phyloP scores from a whole-genome alignment of 2,888 invertebrate genomes.

The Spodoptera exigua region DNA sequence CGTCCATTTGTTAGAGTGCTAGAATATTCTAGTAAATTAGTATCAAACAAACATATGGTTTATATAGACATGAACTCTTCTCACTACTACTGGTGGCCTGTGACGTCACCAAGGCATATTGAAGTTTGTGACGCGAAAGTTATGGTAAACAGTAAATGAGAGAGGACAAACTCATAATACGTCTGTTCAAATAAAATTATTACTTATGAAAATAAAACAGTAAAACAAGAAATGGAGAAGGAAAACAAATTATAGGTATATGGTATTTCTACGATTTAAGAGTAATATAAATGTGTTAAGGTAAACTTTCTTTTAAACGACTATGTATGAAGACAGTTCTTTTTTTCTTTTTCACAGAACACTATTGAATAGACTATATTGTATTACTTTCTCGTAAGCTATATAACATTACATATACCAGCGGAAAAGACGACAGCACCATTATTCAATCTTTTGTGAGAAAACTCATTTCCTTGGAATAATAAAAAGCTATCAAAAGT shows the following conservation, averaged over 20 bases:
- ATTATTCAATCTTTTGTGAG: slow-evolving; percentile 1
- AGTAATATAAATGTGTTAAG: too few relatives aligned
- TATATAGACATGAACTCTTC: slow-evolving; percentile 1
- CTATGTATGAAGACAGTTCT: too few relatives aligned
- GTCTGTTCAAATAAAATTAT: too few relatives aligned
- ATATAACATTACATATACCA: background rate
- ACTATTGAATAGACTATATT: too few relatives aligned
- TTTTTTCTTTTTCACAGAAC: too few relatives aligned
- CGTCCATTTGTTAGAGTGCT: too few relatives aligned
- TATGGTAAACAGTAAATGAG: slow-evolving; percentile 10
- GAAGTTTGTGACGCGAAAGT: slow-evolving; percentile 8
- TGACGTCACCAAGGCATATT: slow-evolving; percentile 12
- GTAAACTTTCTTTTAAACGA: too few relatives aligned
- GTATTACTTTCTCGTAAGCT: background rate
- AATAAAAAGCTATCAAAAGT: slow-evolving; percentile 14
- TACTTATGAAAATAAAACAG: too few relatives aligned
- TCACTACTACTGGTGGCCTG: slow-evolving; percentile 4
- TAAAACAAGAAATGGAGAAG: too few relatives aligned
- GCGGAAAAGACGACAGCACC: background rate
- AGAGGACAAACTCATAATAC: slow-evolving; percentile 8
- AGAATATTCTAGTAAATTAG: too few relatives aligned
- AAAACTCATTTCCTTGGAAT: slow-evolving; percentile 2
- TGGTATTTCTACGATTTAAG: too few relatives aligned
- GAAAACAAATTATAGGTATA: too few relatives aligned
- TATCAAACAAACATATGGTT: background rate